A percentile compares a stretch with the other conserved stretches of the same genome.
These are phyloP conservation scores for Chiroxiphia lanceolata DNA, from an alignment of 2,797 vertebrate species.

Conservation along the genomic window DNA sequence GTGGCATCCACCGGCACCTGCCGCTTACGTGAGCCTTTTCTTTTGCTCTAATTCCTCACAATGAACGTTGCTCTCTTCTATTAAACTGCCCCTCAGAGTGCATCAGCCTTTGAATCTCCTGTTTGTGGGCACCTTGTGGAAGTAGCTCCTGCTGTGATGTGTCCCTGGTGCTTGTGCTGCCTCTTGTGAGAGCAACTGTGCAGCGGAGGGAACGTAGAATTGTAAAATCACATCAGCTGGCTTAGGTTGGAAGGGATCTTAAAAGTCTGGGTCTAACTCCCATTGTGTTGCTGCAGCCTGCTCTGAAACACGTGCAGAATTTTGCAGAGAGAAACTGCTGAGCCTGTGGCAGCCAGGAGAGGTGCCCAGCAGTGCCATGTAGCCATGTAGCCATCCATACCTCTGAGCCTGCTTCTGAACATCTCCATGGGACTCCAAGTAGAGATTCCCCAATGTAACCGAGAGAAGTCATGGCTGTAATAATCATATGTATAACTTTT, in stretches of 20 bases:
- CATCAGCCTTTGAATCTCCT: not conserved
- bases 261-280: not conserved
- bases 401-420: not conserved
- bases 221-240: not conserved
- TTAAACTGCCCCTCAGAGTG: not conserved
- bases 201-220: not conserved
- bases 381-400: not conserved
- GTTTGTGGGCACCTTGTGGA: not conserved
- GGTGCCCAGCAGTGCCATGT: not conserved
- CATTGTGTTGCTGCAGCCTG: not conserved
- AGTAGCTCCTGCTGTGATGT: not conserved
- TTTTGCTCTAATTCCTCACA: not conserved
- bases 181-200: not conserved
- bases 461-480: not conserved
- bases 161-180: not conserved
- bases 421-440: not conserved
- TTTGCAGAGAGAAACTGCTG: not conserved
- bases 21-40: conserved; percentile 79
- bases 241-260: not conserved
- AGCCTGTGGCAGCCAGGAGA: not conserved
- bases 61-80: not conserved
- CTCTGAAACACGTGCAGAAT: not conserved
- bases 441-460: not conserved
- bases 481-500: not conserved
- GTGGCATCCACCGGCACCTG: conserved; percentile 87